Conservation (phyloP, 2,113 vertebrate species). For the Corythornis cristatus region DNA sequence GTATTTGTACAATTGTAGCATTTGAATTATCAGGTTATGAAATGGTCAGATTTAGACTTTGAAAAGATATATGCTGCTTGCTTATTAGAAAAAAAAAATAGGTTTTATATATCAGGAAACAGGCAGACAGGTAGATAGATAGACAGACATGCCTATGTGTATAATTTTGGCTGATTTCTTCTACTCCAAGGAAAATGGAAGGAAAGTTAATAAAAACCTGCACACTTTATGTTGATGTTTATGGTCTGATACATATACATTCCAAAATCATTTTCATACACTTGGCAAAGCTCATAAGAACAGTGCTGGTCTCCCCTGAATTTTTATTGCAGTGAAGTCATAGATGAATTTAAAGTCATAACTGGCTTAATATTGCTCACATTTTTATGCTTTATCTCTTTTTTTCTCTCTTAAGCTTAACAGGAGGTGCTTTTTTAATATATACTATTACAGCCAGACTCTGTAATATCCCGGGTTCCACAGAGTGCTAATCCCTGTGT, state of each 20-base stretch:
- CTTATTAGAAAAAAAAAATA: background rate
- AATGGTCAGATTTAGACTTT: background rate
- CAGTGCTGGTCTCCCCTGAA: background rate
- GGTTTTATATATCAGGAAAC: background rate
- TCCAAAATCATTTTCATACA: background rate
- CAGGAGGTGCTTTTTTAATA: background rate
- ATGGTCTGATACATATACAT: background rate
- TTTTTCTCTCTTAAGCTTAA: background rate
- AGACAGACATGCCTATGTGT: background rate
- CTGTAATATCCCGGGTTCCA: background rate
- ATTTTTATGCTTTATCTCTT: background rate
- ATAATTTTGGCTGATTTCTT: background rate
- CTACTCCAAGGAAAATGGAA: background rate
- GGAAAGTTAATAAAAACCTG: background rate
- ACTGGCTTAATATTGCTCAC: background rate
- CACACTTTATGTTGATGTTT: background rate
- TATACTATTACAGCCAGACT: background rate
- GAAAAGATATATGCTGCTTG: background rate
- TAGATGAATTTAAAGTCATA: background rate
- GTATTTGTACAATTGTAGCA: background rate
- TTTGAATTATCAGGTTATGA: background rate
- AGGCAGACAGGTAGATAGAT: background rate
- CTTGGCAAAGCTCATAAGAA: background rate
- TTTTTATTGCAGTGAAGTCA: background rate
- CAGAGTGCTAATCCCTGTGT: slow-evolving; percentile 2